Conservation (phyloP, 2,113 vertebrate genomes). For the Pantherophis guttatus region DNA sequence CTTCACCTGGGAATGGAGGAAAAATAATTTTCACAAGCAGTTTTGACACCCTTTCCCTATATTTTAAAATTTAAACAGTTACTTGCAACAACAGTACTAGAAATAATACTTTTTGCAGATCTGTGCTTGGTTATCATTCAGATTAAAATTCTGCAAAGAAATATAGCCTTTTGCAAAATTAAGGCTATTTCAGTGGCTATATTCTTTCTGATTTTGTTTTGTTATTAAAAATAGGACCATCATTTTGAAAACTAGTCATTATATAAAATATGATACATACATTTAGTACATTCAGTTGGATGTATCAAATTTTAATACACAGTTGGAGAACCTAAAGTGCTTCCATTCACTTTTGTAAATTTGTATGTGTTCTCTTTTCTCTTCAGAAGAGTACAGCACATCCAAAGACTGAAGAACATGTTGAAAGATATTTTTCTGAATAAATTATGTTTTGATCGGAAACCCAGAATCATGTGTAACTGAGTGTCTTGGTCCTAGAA, state of each 20-base stretch:
- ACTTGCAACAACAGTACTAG: slow-evolving; percentile 24
- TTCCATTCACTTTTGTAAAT: background rate
- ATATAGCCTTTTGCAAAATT: background rate
- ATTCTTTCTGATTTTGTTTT: background rate
- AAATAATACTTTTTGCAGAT: slow-evolving; percentile 18
- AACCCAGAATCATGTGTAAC: background rate
- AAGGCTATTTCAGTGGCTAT: rapidly evolving
- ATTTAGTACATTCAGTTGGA: background rate
- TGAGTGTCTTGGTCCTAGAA: background rate
- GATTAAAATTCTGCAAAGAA: slow-evolving; percentile 10
- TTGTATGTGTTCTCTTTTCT: background rate
- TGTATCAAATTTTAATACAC: background rate
- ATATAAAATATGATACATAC: background rate
- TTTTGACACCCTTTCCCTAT: background rate
- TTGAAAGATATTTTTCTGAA: background rate
- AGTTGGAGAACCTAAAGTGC: background rate
- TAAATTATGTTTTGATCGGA: background rate
- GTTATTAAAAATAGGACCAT: background rate
- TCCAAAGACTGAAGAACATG: background rate
- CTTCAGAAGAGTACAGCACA: background rate
- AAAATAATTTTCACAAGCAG: background rate
- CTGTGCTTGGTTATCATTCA: background rate
- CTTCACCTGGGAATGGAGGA: background rate
- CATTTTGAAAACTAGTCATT: background rate
- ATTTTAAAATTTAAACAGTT: background rate